Conservation (phyloP, 1,140 invertebrate species). For the Linepithema humile region DNA sequence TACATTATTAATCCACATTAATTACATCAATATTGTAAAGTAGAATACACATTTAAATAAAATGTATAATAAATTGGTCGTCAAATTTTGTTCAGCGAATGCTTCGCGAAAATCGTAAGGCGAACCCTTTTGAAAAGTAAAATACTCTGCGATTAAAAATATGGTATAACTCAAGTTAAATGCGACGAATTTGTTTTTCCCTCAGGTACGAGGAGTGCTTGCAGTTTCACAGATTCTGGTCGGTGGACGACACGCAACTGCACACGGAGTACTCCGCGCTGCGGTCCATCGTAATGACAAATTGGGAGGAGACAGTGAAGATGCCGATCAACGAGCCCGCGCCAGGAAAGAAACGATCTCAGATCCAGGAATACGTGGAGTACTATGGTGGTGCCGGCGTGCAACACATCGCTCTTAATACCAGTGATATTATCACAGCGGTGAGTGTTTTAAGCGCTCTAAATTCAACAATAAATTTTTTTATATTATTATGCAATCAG, state of each 20-base stretch:
- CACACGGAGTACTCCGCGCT: conserved; percentile 98
- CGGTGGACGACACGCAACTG: conserved; percentile 98
- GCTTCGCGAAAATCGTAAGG: too few species aligned
- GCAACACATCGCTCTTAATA: conserved; percentile 99
- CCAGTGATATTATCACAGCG: conserved; percentile 94
- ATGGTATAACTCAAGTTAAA: not conserved
- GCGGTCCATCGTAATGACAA: conserved; percentile 98
- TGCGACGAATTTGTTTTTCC: conserved; percentile 44
- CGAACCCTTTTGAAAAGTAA: not conserved
- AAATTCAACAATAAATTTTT: not conserved
- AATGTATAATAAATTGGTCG: not conserved
- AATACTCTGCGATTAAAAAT: not conserved
- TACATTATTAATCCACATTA: too few species aligned
- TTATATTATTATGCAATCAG: too few species aligned
- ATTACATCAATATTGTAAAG: not conserved
- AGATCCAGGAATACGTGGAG: conserved; percentile 99
- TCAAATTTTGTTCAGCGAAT: too few species aligned
- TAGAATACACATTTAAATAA: not conserved
- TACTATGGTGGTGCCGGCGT: conserved; percentile 99
- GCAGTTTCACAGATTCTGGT: conserved; percentile 99
- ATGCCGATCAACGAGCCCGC: conserved; percentile 99
- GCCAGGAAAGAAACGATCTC: conserved; percentile 96
- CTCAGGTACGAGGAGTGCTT: conserved; percentile 95
- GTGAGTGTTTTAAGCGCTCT: conserved; percentile 86
- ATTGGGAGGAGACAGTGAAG: conserved; percentile 99